Conservation (phyloP, 2,113 vertebrate genomes). For the Poecilia latipinna region DNA sequence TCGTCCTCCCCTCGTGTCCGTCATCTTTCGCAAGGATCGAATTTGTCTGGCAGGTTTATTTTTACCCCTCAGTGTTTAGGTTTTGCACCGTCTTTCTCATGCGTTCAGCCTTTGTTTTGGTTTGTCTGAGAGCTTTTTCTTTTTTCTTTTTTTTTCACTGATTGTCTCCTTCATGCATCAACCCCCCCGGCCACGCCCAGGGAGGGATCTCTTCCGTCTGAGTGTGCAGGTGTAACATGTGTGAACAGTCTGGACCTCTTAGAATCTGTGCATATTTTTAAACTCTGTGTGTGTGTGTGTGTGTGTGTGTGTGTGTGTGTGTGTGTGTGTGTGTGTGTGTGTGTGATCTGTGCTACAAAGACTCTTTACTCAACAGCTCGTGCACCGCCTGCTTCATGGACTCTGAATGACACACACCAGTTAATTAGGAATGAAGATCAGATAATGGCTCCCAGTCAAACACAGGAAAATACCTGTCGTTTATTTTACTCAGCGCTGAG, state of each 20-base stretch:
- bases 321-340: slow-evolving; percentile 4
- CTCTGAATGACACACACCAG: slow-evolving; percentile 31
- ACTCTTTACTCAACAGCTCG: neutral
- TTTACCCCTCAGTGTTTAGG: slow-evolving; percentile 56
- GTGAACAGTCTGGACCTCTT: neutral
- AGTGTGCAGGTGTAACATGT: neutral
- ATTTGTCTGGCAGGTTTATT: slow-evolving; percentile 53
- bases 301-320: neutral
- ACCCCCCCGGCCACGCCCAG: slow-evolving; percentile 19
- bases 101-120: slow-evolving; percentile 66
- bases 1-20: slow-evolving; percentile 1
- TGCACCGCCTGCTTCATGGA: slow-evolving; percentile 28
- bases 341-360: slow-evolving; percentile 20
- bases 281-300: neutral
- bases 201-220: neutral
- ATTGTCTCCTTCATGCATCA: slow-evolving; percentile 6
- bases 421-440: slow-evolving; percentile 36
- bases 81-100: slow-evolving; percentile 49
- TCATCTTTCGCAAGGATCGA: slow-evolving; percentile 2
- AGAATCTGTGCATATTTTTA: neutral
- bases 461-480: slow-evolving; percentile 17
- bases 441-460: slow-evolving; percentile 11
- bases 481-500: neutral
- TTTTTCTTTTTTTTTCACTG: neutral
- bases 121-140: slow-evolving; percentile 36